phyloP scores from a whole-genome alignment of 2,113 vertebrate species.

The Nipponia nippon region DNA sequence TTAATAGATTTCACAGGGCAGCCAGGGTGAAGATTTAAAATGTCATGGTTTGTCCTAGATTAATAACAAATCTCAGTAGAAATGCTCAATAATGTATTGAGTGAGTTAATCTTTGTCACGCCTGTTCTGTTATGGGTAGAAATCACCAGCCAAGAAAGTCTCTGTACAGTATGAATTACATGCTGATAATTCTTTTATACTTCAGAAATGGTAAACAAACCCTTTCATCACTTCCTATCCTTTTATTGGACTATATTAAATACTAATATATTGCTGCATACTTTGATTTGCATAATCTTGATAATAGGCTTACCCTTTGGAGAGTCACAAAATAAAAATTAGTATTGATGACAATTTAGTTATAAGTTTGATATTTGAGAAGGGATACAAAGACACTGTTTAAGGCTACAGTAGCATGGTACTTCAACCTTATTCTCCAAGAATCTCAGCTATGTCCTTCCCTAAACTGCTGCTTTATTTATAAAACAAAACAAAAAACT shows the following conservation, averaged over 20 bases:
- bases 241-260: neutral
- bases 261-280: neutral
- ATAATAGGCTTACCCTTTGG: neutral
- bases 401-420: neutral
- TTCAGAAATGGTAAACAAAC: neutral
- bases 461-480: neutral
- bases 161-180: neutral
- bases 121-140: neutral
- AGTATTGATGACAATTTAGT: neutral
- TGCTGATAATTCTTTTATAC: neutral
- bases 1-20: neutral
- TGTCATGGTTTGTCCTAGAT: neutral
- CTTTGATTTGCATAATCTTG: neutral
- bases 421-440: neutral
- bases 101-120: neutral
- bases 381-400: neutral
- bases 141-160: neutral
- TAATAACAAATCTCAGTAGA: neutral
- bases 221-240: neutral
- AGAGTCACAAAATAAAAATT: neutral
- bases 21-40: neutral
- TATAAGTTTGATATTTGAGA: neutral
- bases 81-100: neutral
- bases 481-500: neutral
- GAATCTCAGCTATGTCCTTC: neutral